Evolutionary conservation across 2,797 vertebrate genomes (phyloP).

Genomic region (Sebastes nivosus): DNA sequence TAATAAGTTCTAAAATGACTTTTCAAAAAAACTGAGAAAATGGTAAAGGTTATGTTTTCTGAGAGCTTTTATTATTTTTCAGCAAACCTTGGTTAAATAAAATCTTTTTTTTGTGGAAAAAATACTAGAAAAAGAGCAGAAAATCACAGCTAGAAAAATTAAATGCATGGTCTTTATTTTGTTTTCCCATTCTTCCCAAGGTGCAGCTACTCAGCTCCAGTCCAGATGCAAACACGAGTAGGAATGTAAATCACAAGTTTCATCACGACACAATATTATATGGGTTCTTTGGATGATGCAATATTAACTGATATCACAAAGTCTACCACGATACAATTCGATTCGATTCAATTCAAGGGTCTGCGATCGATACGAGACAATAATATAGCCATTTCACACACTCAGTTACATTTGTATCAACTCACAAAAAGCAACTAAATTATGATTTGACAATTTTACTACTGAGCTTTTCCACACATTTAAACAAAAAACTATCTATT

Average conservation of each 20-base stretch:
- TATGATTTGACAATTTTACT: no score
- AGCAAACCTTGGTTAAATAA: not conserved
- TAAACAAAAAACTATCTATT: no score
- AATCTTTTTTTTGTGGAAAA: not conserved
- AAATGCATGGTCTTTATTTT: constrained; percentile 1
- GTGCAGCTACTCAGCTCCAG: constrained; percentile 5
- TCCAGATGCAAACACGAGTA: constrained; percentile 23
- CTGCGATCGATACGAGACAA: no score
- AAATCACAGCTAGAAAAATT: not conserved
- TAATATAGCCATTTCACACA: no score
- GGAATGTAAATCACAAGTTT: not conserved
- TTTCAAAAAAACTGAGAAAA: not conserved
- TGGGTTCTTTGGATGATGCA: no score
- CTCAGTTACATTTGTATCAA: no score
- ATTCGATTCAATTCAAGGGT: no score
- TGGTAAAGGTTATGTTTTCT: not conserved
- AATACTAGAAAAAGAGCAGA: constrained; percentile 7
- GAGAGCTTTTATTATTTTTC: not conserved
- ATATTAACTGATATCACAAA: no score
- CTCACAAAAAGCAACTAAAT: no score
- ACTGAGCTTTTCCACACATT: no score
- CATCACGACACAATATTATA: no score
- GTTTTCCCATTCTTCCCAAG: not conserved
- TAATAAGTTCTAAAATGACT: not conserved
- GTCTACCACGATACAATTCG: no score